Conservation (phyloP, 2,888 invertebrate species). For the Lasiommata megera region DNA sequence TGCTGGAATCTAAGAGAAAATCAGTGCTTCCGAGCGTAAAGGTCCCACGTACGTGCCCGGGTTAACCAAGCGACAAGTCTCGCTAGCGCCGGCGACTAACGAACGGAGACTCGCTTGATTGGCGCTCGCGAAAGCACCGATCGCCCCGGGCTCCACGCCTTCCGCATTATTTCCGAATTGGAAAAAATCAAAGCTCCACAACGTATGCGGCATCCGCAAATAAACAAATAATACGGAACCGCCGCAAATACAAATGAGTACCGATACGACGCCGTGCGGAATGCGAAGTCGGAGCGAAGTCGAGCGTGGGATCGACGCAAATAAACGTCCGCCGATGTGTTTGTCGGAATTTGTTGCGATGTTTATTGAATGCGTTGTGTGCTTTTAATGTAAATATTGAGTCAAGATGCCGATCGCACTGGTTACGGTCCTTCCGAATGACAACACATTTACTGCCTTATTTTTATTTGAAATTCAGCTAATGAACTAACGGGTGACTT, state of each 20-base stretch:
- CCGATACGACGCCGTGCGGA: slow-evolving; percentile 59
- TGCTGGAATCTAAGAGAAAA: slow-evolving; percentile 64
- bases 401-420: slow-evolving; percentile 8
- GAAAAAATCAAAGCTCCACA: slow-evolving; percentile 77
- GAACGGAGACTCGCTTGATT: slow-evolving; percentile 65
- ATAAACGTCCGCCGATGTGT: slow-evolving; percentile 76
- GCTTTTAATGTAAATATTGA: slow-evolving; percentile 58
- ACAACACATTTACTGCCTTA: too few relatives aligned
- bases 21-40: slow-evolving; percentile 74
- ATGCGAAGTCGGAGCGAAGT: slow-evolving; percentile 65
- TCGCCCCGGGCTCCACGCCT: slow-evolving; percentile 65
- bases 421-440: neutral
- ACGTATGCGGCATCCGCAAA: slow-evolving; percentile 74
- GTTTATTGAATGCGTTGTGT: slow-evolving; percentile 73
- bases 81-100: slow-evolving; percentile 58
- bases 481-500: too few relatives aligned
- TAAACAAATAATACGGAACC: slow-evolving; percentile 77
- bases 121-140: slow-evolving; percentile 54
- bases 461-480: too few relatives aligned
- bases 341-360: slow-evolving; percentile 74
- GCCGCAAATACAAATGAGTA: slow-evolving; percentile 78
- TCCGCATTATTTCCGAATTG: slow-evolving; percentile 76
- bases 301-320: slow-evolving; percentile 71
- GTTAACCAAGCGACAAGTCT: slow-evolving; percentile 64
- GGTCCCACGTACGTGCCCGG: slow-evolving; percentile 75